phyloP scores from a whole-genome alignment of 2,113 vertebrate species.

The Gila orcuttii region DNA sequence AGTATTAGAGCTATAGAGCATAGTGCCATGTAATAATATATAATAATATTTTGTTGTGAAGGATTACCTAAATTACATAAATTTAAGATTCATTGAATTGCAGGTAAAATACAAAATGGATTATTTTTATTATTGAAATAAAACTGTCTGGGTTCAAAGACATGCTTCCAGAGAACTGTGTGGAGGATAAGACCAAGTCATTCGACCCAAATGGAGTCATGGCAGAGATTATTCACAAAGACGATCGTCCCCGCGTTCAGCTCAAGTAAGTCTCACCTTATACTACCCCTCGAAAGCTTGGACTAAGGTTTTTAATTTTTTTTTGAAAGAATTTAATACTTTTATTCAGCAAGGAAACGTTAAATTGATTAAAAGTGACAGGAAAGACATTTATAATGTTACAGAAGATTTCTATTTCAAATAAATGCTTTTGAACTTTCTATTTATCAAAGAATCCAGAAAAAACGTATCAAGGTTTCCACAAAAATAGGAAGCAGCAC shows the following conservation, averaged over 20 bases:
- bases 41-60: not conserved
- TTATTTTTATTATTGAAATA: not conserved
- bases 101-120: not conserved
- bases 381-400: not conserved
- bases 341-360: not conserved
- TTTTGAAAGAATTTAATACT: not conserved
- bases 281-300: not conserved
- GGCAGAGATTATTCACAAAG: conserved; percentile 84
- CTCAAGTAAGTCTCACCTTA: conserved; percentile 81
- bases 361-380: not conserved
- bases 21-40: not conserved
- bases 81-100: not conserved
- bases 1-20: not conserved
- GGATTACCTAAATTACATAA: not conserved
- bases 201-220: conserved; percentile 88
- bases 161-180: conserved; percentile 90
- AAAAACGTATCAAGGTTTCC: not conserved
- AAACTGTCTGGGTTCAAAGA: conserved; percentile 69
- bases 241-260: conserved; percentile 78
- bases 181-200: conserved; percentile 92
- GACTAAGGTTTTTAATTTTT: not conserved
- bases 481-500: not conserved
- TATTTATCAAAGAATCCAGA: not conserved
- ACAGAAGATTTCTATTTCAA: not conserved
- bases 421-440: not conserved